A percentile compares a stretch with the other conserved stretches of the same genome.
phyloP scores from a whole-genome alignment of 2,797 vertebrate genomes.

The Falco concolor region DNA sequence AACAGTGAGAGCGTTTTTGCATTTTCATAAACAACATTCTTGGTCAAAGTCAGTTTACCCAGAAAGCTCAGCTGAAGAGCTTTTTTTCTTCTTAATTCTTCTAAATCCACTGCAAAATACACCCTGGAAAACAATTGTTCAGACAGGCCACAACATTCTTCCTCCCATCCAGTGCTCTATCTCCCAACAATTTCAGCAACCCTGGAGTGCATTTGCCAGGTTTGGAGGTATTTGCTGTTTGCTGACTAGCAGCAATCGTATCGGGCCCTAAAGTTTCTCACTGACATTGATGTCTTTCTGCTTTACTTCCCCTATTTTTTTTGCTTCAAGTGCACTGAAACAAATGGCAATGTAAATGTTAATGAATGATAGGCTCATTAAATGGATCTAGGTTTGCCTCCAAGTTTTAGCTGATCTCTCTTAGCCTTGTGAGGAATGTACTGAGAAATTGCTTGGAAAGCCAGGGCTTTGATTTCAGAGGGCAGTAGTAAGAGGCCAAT shows the following conservation, averaged over 20 bases:
- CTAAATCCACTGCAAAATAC: not conserved
- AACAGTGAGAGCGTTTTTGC: not conserved
- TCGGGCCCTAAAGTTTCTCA: not conserved
- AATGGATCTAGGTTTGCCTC: not conserved
- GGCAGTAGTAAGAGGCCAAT: accelerated
- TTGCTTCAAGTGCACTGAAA: not conserved
- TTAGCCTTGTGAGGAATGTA: not conserved
- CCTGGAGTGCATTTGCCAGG: not conserved
- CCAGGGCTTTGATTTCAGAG: not conserved
- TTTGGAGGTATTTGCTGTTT: not conserved
- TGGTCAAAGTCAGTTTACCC: not conserved
- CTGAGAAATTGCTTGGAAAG: not conserved
- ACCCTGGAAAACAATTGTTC: not conserved
- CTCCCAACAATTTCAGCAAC: not conserved
- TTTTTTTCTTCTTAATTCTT: not conserved
- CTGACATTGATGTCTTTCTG: not conserved
- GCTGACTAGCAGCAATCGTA: not conserved
- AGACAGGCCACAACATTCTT: not conserved
- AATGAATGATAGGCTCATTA: not conserved
- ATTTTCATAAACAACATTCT: not conserved
- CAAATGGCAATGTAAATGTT: not conserved
- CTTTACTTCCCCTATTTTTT: not conserved
- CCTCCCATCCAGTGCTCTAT: not conserved
- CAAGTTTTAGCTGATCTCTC: not conserved
- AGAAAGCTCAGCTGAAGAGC: not conserved